Conservation (phyloP, 2,113 vertebrate species). For the Bothrops jararaca region DNA sequence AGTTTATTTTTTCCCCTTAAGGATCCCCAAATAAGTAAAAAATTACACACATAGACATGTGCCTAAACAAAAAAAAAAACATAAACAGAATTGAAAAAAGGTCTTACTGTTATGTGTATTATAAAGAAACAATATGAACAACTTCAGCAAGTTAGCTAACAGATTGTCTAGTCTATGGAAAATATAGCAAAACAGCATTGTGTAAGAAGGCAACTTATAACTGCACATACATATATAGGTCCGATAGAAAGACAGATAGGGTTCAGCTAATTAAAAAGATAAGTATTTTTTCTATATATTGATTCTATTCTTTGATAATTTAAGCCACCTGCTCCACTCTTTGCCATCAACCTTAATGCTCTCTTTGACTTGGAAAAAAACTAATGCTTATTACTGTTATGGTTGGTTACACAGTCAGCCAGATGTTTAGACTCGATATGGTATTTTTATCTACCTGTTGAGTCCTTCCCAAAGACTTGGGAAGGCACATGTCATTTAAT, state of each 20-base stretch:
- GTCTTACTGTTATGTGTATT: background rate
- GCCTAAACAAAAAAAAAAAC: background rate
- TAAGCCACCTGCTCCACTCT: background rate
- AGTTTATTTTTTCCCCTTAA: background rate
- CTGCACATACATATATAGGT: background rate
- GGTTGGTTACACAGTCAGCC: background rate
- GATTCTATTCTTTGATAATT: background rate
- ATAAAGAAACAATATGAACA: background rate
- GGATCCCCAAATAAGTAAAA: fast-evolving
- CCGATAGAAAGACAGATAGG: too few relatives aligned
- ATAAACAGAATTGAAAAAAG: background rate
- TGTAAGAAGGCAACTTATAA: background rate
- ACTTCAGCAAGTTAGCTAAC: background rate
- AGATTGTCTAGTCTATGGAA: background rate
- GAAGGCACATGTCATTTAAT: background rate
- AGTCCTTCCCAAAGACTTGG: background rate
- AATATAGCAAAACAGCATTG: background rate
- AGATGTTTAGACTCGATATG: background rate
- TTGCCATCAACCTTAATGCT: background rate
- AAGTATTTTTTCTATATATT: background rate
- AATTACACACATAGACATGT: background rate
- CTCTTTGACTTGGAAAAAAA: background rate
- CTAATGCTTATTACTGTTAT: background rate
- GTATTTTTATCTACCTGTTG: background rate
- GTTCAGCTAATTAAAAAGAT: background rate